Conservation (phyloP, 2,797 vertebrate genomes). For the Alectoris magna region DNA sequence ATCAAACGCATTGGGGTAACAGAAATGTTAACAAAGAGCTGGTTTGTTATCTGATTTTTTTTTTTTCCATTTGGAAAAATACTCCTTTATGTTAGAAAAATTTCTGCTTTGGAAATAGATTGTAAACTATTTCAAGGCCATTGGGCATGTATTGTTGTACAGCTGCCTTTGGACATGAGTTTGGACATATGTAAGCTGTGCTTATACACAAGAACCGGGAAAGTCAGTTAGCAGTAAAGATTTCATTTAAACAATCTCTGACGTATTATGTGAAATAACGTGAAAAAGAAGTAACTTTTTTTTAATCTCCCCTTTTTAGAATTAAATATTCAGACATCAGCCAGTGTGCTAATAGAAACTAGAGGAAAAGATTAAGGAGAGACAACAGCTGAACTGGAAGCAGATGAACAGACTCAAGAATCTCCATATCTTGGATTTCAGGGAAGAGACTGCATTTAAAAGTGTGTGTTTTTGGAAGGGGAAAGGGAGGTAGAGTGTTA, state of each 20-base stretch:
- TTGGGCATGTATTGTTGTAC: neutral
- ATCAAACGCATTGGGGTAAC: neutral
- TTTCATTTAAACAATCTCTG: neutral
- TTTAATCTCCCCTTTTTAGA: constrained; percentile 43
- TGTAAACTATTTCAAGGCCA: neutral
- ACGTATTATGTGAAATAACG: neutral
- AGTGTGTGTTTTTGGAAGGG: neutral
- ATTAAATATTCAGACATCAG: constrained; percentile 47
- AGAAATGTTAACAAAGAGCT: neutral
- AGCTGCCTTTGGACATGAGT: neutral
- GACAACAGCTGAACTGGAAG: neutral
- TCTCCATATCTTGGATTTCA: neutral
- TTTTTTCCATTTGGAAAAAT: neutral
- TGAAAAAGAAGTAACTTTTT: neutral
- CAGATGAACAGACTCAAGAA: neutral
- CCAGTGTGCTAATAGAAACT: constrained; percentile 49
- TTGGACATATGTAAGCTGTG: neutral
- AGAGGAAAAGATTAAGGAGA: constrained; percentile 52
- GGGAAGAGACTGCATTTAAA: neutral
- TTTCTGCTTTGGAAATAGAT: neutral
- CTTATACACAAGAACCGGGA: neutral
- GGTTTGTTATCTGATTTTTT: neutral
- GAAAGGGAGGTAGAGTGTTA: constrained; percentile 4
- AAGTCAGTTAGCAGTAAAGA: neutral
- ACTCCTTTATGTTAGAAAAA: neutral